Evolutionary conservation across 2,113 vertebrate genomes (phyloP), one percentile per base, ranked within the genome.

Genomic region (Nanorana parkeri): DNA sequence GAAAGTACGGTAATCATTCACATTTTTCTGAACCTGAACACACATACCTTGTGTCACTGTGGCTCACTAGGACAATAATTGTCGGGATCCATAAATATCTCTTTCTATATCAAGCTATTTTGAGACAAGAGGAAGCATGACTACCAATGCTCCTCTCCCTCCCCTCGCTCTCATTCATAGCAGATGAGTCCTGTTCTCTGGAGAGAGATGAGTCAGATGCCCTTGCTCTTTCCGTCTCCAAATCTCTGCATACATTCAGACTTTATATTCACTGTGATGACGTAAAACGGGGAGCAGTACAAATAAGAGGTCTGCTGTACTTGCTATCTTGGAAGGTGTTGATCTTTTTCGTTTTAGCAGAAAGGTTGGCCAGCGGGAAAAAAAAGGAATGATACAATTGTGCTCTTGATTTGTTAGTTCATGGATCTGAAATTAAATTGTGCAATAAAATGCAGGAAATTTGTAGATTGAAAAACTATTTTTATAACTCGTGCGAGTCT

Each of bases 181-280:
- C 80, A 67, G 61, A 75, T 75, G 69, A 75, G 71, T 36, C 32
- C n/a, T 36, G 64, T 55, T 82, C 80, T 75, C 71, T 66, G 71
- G 80, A 58, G 79, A 63, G 67, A 16, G 80, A 67, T 82, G 80
- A 82, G 71, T 82, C 80, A 82, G 29, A 82, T 41, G 68, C 60
- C 80, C 80, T 82, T 82, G 80, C 71, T 82, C 80, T 82, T 75
- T 75, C 80, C 56, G 36, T 67, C 71, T 82, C 69, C 58, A 29
- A 80, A 72, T 81, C 71, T 75, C 71, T 74, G 71, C 80, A 82
- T 67, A 82, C 73, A 63, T 68, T 81, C 55, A 75, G 80, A 82
- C 23, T 68, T 56, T 75, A 64, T 82, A 72, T 82, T 74, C 63
- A 47, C 67, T 67, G 61, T 20, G 69, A 56, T 82, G 80, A 82